Evolutionary conservation across 92 coral and sea anemone species (phyloP), one percentile per base, ranked within the genome.

Genomic region (Montipora capitata): DNA sequence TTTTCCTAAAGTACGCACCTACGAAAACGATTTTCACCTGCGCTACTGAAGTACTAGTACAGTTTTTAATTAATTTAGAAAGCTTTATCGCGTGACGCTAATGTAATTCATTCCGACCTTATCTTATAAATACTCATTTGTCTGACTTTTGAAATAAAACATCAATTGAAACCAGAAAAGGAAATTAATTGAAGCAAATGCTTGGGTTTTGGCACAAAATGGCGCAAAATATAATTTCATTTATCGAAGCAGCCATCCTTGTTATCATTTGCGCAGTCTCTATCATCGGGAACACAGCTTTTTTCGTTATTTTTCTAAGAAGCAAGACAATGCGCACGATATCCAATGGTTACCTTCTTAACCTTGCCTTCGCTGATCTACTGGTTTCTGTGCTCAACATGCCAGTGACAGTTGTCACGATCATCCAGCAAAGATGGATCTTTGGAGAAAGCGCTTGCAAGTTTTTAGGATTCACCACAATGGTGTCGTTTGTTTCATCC

Each of bases 341-440:
- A 45, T 85, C 93, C 0, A 97, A 95, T 68, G 80, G 89, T 7
- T 94, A 83, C 43, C 90, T 97, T 42, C 91, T 97, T 4, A 97
- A 96, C 35, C 96, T 97, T 51, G 98, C 99, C 42, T 81, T 91
- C 40, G 99, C 98, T 12, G 99, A 97, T 85, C 66, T 97, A 17
- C 67, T 97, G 12, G 97, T 95, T 48, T 80, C 98, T 40, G 70
- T 90, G 68, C 78, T 93, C 89, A 97, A 95, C 92, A 95, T 95
- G 91, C 99, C 99, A 5, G 82, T 97, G 12, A 95, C 98, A 61
- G 94, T 85, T 4, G 85, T 88, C 12, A 92, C 95, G 10, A 85
- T 94, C 49, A 67, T 95, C 58, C 7, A 82, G 17, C 72, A 85
- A 3, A 68, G 88, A 41, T 96, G 98, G 95, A 81, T 91, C 58